Base-by-base conservation (phyloP, 2,113 vertebrate genomes). In the Marcusenius ussheri region DNA sequence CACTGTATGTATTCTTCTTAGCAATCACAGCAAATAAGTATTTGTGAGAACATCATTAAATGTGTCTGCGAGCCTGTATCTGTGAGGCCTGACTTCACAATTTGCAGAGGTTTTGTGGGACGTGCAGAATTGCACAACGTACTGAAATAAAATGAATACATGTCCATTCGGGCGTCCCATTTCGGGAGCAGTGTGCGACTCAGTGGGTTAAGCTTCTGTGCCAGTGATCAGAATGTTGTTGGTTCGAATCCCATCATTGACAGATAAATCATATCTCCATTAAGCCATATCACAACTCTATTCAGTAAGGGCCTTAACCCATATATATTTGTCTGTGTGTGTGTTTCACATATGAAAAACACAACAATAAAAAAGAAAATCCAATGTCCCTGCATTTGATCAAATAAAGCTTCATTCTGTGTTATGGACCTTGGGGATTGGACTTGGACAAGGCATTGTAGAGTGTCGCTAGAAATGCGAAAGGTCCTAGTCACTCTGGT, bases 11-110 rank as follows among this genome's bases (percentile, higher is more conserved):
- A 49, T 70, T 80, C 66, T 77, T 66, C 49, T 80, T 24, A 83
- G 70, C 88, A 89, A 83, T 89, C 49, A 42, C 49, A 83, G 49
- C 70, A 89, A 53, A 89, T 89, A 89, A 83, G 83, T 89, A 89
- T 89, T 89, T 89, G 50, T 49, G 50, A 89, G 49, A 46, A 53
- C 74, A 89, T 53, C n/a, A 53, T 80, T 56, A 83, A 89, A 89
- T 50, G 49, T 83, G 70, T 27, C 49, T 83, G 31, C 31, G 42
- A 89, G 80, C 13, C n/a, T 83, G 13, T 89, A 53, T 89, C 31
- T 80, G 31, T 53, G 31, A 46, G 70, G 88, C 31, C 53, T 89
- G 13, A 83, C 50, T 83, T 80, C 88, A 83, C 17, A 53, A 83
- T 80, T 51, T 66, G 19, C 70, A 39, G 66, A 39, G 6, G 27